phyloP scores from a whole-genome alignment of 2,797 vertebrate genomes.

The Macroramphosus scolopax region DNA sequence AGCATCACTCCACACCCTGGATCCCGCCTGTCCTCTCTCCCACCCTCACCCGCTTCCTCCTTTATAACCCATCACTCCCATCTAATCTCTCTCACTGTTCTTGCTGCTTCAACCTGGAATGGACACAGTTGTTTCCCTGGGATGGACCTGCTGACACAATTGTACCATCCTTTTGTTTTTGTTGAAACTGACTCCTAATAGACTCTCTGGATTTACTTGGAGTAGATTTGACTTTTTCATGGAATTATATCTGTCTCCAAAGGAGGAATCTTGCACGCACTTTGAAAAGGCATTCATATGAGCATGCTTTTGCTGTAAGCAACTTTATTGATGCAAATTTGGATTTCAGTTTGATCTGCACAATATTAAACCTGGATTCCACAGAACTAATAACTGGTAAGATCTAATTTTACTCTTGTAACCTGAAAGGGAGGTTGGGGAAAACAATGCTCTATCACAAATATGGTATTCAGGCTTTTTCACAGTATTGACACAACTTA shows the following conservation, averaged over 20 bases:
- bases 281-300: constrained; percentile 18
- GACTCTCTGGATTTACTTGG: constrained; percentile 25
- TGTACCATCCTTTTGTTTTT: constrained; percentile 28
- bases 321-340: constrained; percentile 35
- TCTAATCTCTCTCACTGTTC: constrained; percentile 68
- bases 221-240: constrained; percentile 13
- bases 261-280: too few species aligned
- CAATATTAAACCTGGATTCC: constrained; percentile 35
- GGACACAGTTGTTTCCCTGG: constrained; percentile 48
- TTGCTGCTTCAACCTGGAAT: constrained; percentile 54
- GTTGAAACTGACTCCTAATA: constrained; percentile 10
- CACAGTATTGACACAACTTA: too few species aligned
- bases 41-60: constrained; percentile 70
- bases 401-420: constrained; percentile 10
- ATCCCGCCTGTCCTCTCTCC: constrained; percentile 64
- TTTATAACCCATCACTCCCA: constrained; percentile 80
- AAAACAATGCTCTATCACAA: too few species aligned
- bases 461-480: too few species aligned
- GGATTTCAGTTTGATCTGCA: constrained; percentile 38
- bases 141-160: constrained; percentile 29
- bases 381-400: constrained; percentile 66
- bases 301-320: constrained; percentile 40
- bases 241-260: constrained; percentile 34
- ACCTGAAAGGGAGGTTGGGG: background rate
- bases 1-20: constrained; percentile 67